Conservation (phyloP, 1,140 invertebrate species). For the Calosoma granatense region DNA sequence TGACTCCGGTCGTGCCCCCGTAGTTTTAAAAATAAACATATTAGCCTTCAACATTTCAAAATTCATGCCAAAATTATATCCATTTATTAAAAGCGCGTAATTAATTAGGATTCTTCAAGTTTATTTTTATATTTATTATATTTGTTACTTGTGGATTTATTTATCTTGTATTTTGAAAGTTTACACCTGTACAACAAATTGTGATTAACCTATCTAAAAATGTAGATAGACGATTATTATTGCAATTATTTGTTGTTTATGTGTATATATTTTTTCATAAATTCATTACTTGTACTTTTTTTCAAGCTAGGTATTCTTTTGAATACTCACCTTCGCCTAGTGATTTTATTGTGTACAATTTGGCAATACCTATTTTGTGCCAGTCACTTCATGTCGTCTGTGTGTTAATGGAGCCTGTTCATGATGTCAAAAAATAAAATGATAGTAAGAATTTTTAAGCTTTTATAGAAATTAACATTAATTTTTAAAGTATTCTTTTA, state of each 20-base stretch:
- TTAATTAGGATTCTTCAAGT: too few relatives aligned
- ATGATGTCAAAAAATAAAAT: conserved; percentile 14
- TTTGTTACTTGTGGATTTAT: too few relatives aligned
- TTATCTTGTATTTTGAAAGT: too few relatives aligned
- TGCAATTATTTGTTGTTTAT: too few relatives aligned
- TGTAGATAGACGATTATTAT: too few relatives aligned
- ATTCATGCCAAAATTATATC: neutral
- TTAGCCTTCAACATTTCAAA: neutral
- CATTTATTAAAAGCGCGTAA: neutral
- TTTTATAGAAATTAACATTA: neutral
- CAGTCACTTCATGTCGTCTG: conserved; percentile 9
- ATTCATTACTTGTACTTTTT: too few relatives aligned
- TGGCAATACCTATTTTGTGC: neutral
- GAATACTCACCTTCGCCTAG: neutral
- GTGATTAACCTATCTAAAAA: too few relatives aligned
- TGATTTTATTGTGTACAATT: neutral
- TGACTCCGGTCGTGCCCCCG: neutral
- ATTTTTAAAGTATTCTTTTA: neutral
- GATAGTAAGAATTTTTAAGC: conserved; percentile 12
- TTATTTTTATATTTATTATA: too few relatives aligned
- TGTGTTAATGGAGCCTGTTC: conserved; percentile 12
- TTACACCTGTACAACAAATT: too few relatives aligned
- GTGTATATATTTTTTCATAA: too few relatives aligned
- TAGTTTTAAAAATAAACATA: neutral
- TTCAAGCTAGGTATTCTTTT: too few relatives aligned